These are phyloP conservation scores for Psephotus haematonotus DNA, from an alignment of 2,113 vertebrate species.

Conservation along the genomic window DNA sequence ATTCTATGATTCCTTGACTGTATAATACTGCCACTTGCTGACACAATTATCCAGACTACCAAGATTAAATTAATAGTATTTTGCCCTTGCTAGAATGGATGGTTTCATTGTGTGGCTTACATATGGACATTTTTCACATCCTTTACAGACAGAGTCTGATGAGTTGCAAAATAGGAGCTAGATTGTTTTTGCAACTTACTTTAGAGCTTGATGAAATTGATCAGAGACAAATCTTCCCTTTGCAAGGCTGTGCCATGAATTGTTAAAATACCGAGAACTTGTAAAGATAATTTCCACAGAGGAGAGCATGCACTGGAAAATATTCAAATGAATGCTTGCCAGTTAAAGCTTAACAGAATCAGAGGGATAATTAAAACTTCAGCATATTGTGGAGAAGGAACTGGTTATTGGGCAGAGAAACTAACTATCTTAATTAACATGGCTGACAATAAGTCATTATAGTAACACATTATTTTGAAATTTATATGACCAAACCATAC, in stretches of 20 bases:
- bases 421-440: neutral
- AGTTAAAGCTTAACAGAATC: neutral
- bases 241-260: neutral
- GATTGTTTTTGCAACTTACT: neutral
- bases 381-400: neutral
- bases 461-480: neutral
- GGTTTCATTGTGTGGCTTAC: neutral
- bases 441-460: neutral
- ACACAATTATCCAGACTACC: neutral
- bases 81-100: neutral
- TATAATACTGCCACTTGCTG: neutral
- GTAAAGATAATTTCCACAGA: neutral
- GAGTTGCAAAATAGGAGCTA: neutral
- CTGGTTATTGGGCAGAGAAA: neutral
- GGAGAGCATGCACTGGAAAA: neutral
- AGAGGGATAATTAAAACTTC: neutral
- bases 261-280: neutral
- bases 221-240: neutral
- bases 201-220: neutral
- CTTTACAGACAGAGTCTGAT: neutral
- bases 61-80: neutral
- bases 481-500: neutral
- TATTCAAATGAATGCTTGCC: neutral
- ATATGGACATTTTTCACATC: neutral
- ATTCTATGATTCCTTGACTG: neutral